Evolutionary conservation across 2,888 invertebrate genomes (phyloP).

Genomic region (Stomorhina lunata): DNA sequence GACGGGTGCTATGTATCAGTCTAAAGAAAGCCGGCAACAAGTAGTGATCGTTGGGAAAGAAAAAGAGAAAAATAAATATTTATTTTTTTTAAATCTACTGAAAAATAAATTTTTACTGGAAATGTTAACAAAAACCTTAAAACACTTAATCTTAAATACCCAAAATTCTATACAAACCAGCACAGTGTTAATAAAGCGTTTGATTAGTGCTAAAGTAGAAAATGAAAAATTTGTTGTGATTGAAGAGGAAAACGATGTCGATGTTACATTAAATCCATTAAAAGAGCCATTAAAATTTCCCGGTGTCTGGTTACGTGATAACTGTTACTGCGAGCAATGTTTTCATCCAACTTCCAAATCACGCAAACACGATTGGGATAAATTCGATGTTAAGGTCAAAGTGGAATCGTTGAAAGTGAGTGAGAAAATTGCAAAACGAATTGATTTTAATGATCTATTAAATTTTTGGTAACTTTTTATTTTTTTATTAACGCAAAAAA

Average conservation of each 20-base stretch:
- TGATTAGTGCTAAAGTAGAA: conserved; percentile 68
- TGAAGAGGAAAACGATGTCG: background rate
- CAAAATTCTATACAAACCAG: background rate
- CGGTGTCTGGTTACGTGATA: conserved; percentile 87
- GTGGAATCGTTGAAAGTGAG: conserved; percentile 72
- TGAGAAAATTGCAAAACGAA: background rate
- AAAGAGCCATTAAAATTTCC: conserved; percentile 81
- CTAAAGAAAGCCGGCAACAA: conserved; percentile 7
- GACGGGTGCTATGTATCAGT: conserved; percentile 19
- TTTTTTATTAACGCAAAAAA: conserved; percentile 3
- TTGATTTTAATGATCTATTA: conserved; percentile 20
- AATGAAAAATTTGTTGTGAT: conserved; percentile 71
- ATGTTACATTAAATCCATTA: conserved; percentile 71
- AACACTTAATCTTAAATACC: conserved; percentile 30
- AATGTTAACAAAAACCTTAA: conserved; percentile 46
- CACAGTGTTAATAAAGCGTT: conserved; percentile 16
- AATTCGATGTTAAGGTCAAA: conserved; percentile 81
- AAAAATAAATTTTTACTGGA: too few species aligned
- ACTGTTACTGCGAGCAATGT: conserved; percentile 86
- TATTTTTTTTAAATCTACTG: background rate
- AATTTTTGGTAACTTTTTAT: conserved; percentile 2
- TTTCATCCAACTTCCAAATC: conserved; percentile 84
- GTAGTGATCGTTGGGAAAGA: background rate
- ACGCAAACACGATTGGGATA: conserved; percentile 83
- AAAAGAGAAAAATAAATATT: background rate